phyloP scores from a whole-genome alignment of 2,113 vertebrate species.

The mouse (Mus musculus) region DNA sequence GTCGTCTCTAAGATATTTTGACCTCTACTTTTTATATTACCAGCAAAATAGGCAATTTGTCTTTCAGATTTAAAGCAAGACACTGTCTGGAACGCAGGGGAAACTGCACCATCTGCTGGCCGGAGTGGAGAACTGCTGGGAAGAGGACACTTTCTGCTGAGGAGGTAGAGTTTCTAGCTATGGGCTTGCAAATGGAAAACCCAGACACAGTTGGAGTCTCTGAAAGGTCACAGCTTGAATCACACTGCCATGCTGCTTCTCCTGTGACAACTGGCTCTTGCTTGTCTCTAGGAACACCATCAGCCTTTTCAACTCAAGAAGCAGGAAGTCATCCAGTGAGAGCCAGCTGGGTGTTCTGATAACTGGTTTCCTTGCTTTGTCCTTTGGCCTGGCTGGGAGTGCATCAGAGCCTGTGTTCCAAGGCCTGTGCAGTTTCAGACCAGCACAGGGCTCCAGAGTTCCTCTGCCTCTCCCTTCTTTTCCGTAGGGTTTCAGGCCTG shows the following conservation, averaged over 20 bases:
- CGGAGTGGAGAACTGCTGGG: background rate
- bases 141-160: rapidly evolving
- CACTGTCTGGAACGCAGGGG: constrained; percentile 63
- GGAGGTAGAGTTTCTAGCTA: background rate
- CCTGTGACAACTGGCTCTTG: background rate
- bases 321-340: rapidly evolving
- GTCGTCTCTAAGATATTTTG: constrained; percentile 19
- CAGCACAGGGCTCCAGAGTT: background rate
- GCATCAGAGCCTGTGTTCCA: constrained; percentile 62
- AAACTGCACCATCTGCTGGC: constrained; percentile 86
- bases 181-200: background rate
- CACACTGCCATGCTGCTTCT: background rate
- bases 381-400: background rate
- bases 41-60: background rate
- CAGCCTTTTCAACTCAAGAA: background rate
- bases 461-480: background rate
- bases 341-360: too few relatives aligned
- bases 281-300: background rate
- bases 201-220: background rate
- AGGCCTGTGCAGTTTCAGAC: constrained; percentile 2
- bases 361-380: background rate
- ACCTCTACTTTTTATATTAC: constrained; percentile 54
- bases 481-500: background rate
- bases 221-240: background rate
- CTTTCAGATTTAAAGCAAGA: background rate